Base-by-base conservation (phyloP, 2,797 vertebrate genomes). In the Gymnothorax reevesii region DNA sequence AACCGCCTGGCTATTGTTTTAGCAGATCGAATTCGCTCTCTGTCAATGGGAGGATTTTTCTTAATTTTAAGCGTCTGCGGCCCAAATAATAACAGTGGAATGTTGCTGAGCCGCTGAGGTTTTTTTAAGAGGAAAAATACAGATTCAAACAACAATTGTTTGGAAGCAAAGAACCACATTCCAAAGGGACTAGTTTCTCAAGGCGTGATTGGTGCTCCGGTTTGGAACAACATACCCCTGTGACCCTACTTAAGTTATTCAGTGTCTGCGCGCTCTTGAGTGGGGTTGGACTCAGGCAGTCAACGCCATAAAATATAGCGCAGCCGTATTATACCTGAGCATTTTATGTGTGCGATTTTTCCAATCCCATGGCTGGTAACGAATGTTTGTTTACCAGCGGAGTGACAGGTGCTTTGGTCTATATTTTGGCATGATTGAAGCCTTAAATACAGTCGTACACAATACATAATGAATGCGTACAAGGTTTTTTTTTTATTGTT, bases 141-240 rank as follows among this genome's bases (percentile, higher is more conserved):
- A 69, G 60, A 82, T 57, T 85, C 80, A 66, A 54, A 42, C 73
- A 84, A 84, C 84, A 73, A 88, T 87, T 79, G 88, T 87, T 90
- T 87, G 59, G 60, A 71, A 82, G 83, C n/a, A 42, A 59, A 87
- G 85, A 85, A 87, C 33, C 89, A 89, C 90, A 92, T 92, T 93
- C 92, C 93, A 84, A 77, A 75, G 91, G 95, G 88, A 94, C 94
- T 95, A 94, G 86, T 94, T 95, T 94, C 86, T 94, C 90, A 85
- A 84, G 90, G 86, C 87, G 87, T 82, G 84, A 83, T 86, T 69
- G 77, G 90, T 91, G 90, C 88, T 91, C 87, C 88, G 92, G 91
- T 87, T 89, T 79, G 57, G 88, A 88, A 88, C 89, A 89, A 85
- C 87, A 90, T 90, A 84, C 87, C 88, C 87, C 83, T 82, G 64